Evolutionary conservation across 2,888 invertebrate species (phyloP).

Genomic region (Venusia cambrica): DNA sequence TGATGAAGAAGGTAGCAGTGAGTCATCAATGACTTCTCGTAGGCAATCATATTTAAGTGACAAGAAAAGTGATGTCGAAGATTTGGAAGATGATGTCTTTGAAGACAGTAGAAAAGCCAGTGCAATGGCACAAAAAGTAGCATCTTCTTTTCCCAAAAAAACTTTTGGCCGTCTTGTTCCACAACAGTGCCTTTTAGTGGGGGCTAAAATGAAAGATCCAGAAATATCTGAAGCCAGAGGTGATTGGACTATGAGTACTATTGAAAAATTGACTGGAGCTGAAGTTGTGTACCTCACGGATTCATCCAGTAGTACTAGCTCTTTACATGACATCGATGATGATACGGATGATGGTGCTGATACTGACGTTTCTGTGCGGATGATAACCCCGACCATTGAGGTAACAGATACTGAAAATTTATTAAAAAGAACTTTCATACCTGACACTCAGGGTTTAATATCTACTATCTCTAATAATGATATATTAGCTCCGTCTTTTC

Average conservation of each 20-base stretch:
- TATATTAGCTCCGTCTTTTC: slow-evolving; percentile 3
- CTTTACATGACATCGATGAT: slow-evolving; percentile 77
- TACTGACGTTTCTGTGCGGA: slow-evolving; percentile 69
- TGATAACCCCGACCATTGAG: slow-evolving; percentile 76
- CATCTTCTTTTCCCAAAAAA: slow-evolving; percentile 46
- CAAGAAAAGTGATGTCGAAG: slow-evolving; percentile 68
- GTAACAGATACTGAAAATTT: slow-evolving; percentile 69
- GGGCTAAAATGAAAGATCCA: slow-evolving; percentile 81
- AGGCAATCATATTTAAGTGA: slow-evolving; percentile 76
- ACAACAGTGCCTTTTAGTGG: slow-evolving; percentile 81
- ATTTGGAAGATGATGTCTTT: slow-evolving; percentile 76
- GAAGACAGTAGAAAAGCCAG: slow-evolving; percentile 50
- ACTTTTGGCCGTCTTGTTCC: slow-evolving; percentile 58
- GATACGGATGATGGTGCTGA: slow-evolving; percentile 67
- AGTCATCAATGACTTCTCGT: slow-evolving; percentile 82
- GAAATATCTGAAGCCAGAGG: slow-evolving; percentile 81
- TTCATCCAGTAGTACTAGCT: slow-evolving; percentile 83
- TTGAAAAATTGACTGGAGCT: slow-evolving; percentile 80
- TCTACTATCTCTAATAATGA: slow-evolving; percentile 1
- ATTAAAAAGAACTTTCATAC: slow-evolving; percentile 54
- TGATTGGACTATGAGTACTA: slow-evolving; percentile 73
- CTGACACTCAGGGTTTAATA: slow-evolving; percentile 25
- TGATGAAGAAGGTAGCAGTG: slow-evolving; percentile 87
- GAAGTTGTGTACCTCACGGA: slow-evolving; percentile 87
- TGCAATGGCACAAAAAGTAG: slow-evolving; percentile 37